These are phyloP conservation scores for Drosophila parvula DNA, from an alignment of 1,140 invertebrate species.

Conservation along the genomic window DNA sequence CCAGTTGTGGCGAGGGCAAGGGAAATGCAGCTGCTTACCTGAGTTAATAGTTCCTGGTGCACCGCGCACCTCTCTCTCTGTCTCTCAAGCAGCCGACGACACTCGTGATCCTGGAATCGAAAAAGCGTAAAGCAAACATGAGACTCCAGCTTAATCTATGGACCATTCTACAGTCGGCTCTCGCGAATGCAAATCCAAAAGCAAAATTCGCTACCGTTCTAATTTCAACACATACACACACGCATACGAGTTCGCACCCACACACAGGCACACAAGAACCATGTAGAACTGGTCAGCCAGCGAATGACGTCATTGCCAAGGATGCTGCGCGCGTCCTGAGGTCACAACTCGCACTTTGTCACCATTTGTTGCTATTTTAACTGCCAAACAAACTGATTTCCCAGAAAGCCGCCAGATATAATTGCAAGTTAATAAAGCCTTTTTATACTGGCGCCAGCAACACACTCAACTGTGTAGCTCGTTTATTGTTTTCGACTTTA, in stretches of 20 bases:
- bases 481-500: not conserved
- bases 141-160: not conserved
- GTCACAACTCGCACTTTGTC: conserved; percentile 3
- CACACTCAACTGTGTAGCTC: conserved; percentile 1
- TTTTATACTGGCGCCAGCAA: conserved; percentile 20
- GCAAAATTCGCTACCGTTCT: conserved; percentile 21
- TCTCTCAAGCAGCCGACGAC: not conserved
- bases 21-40: conserved; percentile 27
- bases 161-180: not conserved
- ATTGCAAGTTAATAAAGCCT: conserved; percentile 6
- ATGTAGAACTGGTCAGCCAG: conserved; percentile 33
- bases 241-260: conserved; percentile 14
- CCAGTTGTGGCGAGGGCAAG: conserved; percentile 16
- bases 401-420: not conserved
- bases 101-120: conserved; percentile 34
- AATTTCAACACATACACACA: conserved; percentile 40
- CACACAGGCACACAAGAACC: not conserved
- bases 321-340: conserved; percentile 40
- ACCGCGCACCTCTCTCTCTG: not conserved
- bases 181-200: not conserved
- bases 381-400: not conserved
- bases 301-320: conserved; percentile 57
- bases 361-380: not conserved
- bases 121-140: conserved; percentile 28
- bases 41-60: conserved; percentile 14